These are phyloP conservation scores for Andrena marginata DNA, from an alignment of 2,888 invertebrate genomes.

Conservation along the genomic window DNA sequence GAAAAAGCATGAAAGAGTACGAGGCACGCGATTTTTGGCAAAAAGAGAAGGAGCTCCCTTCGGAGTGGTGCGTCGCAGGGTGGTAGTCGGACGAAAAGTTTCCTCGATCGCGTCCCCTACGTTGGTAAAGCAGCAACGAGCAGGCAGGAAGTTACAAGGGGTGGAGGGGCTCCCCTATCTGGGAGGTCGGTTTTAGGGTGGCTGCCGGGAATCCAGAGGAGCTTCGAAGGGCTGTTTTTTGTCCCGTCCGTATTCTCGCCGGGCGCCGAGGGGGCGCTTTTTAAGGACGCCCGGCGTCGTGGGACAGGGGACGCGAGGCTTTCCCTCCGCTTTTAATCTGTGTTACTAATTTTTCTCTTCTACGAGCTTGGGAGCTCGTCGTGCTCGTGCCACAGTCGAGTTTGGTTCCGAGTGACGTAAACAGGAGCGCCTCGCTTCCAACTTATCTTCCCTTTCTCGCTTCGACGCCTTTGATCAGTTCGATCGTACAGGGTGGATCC, in stretches of 20 bases:
- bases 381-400: not conserved
- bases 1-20: not conserved
- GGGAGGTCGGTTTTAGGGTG: constrained; percentile 64
- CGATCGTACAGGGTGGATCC: too few relatives aligned
- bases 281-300: constrained; percentile 67
- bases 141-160: constrained; percentile 54
- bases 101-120: constrained; percentile 37
- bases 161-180: constrained; percentile 45
- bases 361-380: constrained; percentile 1
- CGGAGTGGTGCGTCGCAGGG: constrained; percentile 25
- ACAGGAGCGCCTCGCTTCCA: not conserved
- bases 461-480: too few relatives aligned
- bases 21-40: not conserved
- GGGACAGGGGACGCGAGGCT: constrained; percentile 20
- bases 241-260: constrained; percentile 75
- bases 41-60: not conserved
- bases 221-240: constrained; percentile 73
- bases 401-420: not conserved
- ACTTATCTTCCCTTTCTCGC: not conserved
- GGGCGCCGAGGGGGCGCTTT: constrained; percentile 79
- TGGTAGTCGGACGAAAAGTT: constrained; percentile 42
- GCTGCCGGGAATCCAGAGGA: constrained; percentile 57
- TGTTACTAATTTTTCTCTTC: constrained; percentile 44
- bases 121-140: constrained; percentile 70
- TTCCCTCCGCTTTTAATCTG: constrained; percentile 42